These are phyloP conservation scores for Gambelia wislizenii DNA, from an alignment of 2,797 vertebrate genomes.

Conservation along the genomic window DNA sequence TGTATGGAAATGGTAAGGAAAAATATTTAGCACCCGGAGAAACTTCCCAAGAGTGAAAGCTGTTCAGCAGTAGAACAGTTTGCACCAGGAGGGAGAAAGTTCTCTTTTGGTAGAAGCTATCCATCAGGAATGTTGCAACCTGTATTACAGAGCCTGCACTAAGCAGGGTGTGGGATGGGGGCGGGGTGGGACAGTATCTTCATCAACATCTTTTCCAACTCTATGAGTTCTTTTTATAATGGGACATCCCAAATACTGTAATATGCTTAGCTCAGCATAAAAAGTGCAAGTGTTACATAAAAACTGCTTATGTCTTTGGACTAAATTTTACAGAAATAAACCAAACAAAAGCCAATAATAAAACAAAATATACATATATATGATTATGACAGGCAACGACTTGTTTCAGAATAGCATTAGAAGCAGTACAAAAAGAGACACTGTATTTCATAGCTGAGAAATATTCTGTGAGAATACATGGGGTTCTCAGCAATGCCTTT, in stretches of 20 bases:
- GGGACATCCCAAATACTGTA: not conserved
- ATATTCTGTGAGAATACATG: not conserved
- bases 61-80: not conserved
- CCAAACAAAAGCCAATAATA: slow-evolving; percentile 2
- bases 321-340: slow-evolving; percentile 66
- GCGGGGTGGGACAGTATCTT: too few relatives aligned
- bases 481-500: not conserved
- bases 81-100: not conserved
- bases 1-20: too few relatives aligned
- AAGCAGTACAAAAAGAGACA: not conserved
- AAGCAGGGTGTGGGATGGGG: too few relatives aligned
- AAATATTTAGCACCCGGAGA: not conserved
- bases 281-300: not conserved
- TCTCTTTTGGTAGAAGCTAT: not conserved
- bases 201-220: not conserved
- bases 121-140: not conserved
- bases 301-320: slow-evolving; percentile 53
- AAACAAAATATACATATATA: slow-evolving; percentile 15
- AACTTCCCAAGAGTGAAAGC: not conserved
- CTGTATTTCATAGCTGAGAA: not conserved
- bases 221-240: not conserved
- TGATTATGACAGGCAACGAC: too few relatives aligned
- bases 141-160: not conserved
- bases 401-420: not conserved
- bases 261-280: not conserved